Conservation (phyloP, 64 coral and sea anemone genomes). For the Montipora foliosa region DNA sequence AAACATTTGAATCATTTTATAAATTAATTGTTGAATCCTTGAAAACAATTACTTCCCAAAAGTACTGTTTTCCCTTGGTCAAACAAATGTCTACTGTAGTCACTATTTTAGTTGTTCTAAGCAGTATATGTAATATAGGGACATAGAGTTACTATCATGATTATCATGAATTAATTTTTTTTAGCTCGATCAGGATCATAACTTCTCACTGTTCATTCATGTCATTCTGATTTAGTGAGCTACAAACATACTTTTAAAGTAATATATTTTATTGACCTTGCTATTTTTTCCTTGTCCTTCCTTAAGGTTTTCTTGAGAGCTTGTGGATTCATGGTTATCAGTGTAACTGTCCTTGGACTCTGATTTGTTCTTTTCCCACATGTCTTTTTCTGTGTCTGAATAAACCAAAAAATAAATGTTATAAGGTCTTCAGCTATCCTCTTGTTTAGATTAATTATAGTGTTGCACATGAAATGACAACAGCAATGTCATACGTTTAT, state of each 20-base stretch:
- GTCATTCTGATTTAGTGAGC: background rate
- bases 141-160: background rate
- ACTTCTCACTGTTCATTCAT: background rate
- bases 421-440: background rate
- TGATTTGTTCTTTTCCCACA: background rate
- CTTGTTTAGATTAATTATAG: background rate
- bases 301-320: conserved; percentile 18
- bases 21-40: no score
- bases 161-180: background rate
- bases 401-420: background rate
- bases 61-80: no score
- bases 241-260: background rate
- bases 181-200: background rate
- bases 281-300: conserved; percentile 44
- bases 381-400: conserved; percentile 9
- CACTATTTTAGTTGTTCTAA: no score
- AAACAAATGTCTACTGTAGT: no score
- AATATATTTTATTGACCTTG: conserved; percentile 9
- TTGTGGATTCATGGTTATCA: conserved; percentile 44
- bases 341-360: conserved; percentile 37
- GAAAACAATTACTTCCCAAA: no score
- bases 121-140: background rate
- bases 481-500: background rate
- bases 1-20: background rate
- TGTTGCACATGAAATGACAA: background rate